Percentiles rank a stretch among this genome's conserved stretches.
phyloP scores from a whole-genome alignment of 1,140 invertebrate genomes.

The Drosophila nigrodunni region DNA sequence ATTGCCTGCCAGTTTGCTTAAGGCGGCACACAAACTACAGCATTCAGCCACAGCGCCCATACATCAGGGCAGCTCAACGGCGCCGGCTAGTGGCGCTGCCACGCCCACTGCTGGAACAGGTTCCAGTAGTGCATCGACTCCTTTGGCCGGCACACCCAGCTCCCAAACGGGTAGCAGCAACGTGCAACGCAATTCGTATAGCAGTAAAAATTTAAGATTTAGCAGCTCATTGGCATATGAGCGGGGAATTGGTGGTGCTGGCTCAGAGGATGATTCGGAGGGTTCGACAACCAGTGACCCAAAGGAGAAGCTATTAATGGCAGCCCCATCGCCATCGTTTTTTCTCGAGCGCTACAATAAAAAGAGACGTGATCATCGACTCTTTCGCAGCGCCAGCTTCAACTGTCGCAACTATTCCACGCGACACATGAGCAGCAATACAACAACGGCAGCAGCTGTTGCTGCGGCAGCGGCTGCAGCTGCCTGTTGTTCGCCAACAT shows the following conservation, averaged over 20 bases:
- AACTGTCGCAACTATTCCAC: slow-evolving; percentile 82
- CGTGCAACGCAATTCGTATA: slow-evolving; percentile 44
- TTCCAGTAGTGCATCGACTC: slow-evolving; percentile 53
- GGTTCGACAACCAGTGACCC: slow-evolving; percentile 83
- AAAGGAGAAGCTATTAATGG: slow-evolving; percentile 75
- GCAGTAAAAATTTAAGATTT: slow-evolving; percentile 65
- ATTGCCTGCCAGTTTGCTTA: slow-evolving; percentile 55
- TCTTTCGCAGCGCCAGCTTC: slow-evolving; percentile 83
- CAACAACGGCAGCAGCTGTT: slow-evolving; percentile 33
- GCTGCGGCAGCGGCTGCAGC: slow-evolving; percentile 42
- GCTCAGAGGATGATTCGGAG: slow-evolving; percentile 82
- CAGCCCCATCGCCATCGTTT: slow-evolving; percentile 73
- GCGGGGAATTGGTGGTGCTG: slow-evolving; percentile 37
- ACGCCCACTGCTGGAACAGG: slow-evolving; percentile 63
- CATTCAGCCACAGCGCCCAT: slow-evolving; percentile 80
- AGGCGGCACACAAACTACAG: slow-evolving; percentile 75
- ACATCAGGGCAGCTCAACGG: slow-evolving; percentile 70
- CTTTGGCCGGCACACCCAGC: slow-evolving; percentile 35
- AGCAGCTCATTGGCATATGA: slow-evolving; percentile 58
- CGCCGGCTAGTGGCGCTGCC: slow-evolving; percentile 69
- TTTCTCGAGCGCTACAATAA: slow-evolving; percentile 84
- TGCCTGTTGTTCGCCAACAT: slow-evolving; percentile 57
- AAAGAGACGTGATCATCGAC: slow-evolving; percentile 80
- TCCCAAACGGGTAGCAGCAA: slow-evolving; percentile 20
- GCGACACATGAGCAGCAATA: slow-evolving; percentile 56